Evolutionary conservation across 2,113 vertebrate genomes (phyloP).

Genomic region (Myrmecobius fasciatus): DNA sequence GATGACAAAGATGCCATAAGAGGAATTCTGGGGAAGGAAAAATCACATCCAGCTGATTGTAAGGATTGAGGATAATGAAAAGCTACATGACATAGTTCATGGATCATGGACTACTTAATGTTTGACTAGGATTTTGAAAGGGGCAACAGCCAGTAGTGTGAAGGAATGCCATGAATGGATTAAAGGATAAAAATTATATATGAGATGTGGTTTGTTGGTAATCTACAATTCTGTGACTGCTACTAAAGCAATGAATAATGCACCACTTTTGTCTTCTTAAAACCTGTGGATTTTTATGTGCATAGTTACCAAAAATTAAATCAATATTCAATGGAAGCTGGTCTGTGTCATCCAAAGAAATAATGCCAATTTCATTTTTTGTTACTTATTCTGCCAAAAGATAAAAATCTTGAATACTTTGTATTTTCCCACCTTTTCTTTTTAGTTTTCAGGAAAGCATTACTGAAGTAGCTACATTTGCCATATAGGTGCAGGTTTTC

Average conservation of each 20-base stretch:
- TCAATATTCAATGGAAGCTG: not conserved
- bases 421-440: not conserved
- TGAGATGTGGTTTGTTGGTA: not conserved
- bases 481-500: not conserved
- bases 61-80: not conserved
- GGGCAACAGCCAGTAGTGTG: not conserved
- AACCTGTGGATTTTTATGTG: not conserved
- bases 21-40: not conserved
- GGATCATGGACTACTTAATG: not conserved
- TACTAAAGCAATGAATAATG: not conserved
- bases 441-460: not conserved
- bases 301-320: not conserved
- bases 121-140: not conserved
- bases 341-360: not conserved
- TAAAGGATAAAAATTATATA: not conserved
- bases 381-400: not conserved
- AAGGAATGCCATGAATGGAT: conserved; percentile 2
- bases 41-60: not conserved
- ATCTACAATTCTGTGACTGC: not conserved
- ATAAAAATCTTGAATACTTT: not conserved
- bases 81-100: not conserved
- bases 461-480: not conserved
- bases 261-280: not conserved
- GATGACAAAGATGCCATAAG: not conserved
- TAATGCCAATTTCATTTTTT: not conserved